These are phyloP conservation scores for Chymomyza caudatula DNA, from an alignment of 2,888 invertebrate species.

Conservation along the genomic window DNA sequence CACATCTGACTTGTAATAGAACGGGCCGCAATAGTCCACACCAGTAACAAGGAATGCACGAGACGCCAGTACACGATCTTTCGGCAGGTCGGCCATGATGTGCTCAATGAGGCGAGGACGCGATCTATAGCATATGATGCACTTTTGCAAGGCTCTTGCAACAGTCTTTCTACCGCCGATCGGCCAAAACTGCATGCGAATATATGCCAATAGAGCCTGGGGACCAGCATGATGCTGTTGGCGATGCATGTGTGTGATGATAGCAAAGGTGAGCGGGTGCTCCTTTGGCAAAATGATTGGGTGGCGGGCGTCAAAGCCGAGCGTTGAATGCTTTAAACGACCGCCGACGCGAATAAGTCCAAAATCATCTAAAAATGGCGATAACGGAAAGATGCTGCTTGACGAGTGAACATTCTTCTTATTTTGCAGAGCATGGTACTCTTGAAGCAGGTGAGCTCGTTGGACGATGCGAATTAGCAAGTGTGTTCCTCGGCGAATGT, in stretches of 20 bases:
- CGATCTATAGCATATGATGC: conserved; percentile 2
- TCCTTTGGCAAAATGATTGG: conserved; percentile 16
- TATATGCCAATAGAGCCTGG: not conserved
- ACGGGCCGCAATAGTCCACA: conserved; percentile 16
- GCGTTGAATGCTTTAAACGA: not conserved
- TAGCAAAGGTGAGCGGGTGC: conserved; percentile 13
- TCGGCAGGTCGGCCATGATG: conserved; percentile 2
- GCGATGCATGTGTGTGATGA: conserved; percentile 17
- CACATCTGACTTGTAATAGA: conserved; percentile 13
- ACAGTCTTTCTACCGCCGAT: conserved; percentile 13
- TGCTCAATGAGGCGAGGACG: not conserved
- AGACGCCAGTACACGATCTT: not conserved
- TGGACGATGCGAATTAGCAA: not conserved
- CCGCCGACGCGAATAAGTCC: conserved; percentile 16
- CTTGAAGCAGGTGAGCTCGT: not conserved
- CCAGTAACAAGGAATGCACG: conserved; percentile 10
- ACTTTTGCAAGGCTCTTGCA: not conserved
- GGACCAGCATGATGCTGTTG: conserved; percentile 10
- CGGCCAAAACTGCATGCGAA: conserved; percentile 14
- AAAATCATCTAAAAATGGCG: not conserved
- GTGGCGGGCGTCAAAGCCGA: conserved; percentile 5
- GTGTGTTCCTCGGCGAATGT: not conserved
- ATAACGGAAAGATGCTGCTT: not conserved
- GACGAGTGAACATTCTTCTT: not conserved
- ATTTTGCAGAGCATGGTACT: not conserved